Base-by-base conservation (phyloP, 2,113 vertebrate genomes). In the Apeltes quadracus region DNA sequence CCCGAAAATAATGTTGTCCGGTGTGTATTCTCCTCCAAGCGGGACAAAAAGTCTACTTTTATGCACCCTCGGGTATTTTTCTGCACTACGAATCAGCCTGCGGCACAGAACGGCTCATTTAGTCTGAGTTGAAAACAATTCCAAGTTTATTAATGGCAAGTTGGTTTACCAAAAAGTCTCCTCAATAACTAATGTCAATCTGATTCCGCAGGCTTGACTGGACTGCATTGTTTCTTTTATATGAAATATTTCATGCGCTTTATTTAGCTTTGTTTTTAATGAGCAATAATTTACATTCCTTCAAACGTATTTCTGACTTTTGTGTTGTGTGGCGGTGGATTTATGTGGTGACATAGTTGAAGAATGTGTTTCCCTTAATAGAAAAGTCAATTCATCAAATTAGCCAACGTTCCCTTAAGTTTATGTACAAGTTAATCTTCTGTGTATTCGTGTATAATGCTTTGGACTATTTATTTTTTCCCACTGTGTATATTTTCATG, bases 401-500 rank as follows among this genome's bases (percentile, higher is more conserved):
- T 94, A 95, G 93, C 36, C 95, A 93, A 95, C 94, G 93, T 93
- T 94, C 94, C 95, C 94, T 94, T 90, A 90, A 94, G 87, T 89
- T 94, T 89, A 94, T 94, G 95, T 93, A 93, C 51, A 93, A 94
- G 92, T 94, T 95, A 92, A 72, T 95, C 92, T 94, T 95, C 92
- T 94, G 94, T 96, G 88, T 97, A 93, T 96, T 95, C 95, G 93
- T 95, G 95, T 97, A 95, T 95, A 94, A 96, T 96, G 92, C 95
- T 95, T 95, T 85, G 95, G 75, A 95, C 94, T 98, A 98, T 98
- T 98, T 98, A 98, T 98, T 96, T 96, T 76, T 95, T 80, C 70
- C 53, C 66, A 76, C 93, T 95, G 94, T 98, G 95, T 94, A 96
- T 95, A 96, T 95, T 88, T 90, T 95, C 94, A 95, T 94, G 95